A percentile compares a stretch with the other conserved stretches of the same genome.
Conservation (phyloP, 2,888 invertebrate genomes). For the Chironomus riparius region DNA sequence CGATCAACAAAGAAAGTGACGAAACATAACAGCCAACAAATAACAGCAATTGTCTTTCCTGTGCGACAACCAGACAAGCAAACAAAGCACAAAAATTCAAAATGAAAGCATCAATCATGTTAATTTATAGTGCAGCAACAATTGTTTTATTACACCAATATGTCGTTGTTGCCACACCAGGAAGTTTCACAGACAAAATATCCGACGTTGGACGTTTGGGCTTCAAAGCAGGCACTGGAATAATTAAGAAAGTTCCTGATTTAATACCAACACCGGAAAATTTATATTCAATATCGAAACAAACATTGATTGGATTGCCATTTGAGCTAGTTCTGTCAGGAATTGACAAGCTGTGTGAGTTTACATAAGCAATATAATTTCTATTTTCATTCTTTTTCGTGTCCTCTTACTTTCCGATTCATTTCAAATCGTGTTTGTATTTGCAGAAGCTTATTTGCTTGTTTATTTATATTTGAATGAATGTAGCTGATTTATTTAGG, state of each 20-base stretch:
- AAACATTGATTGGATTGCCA: conserved; percentile 28
- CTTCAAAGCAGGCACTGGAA: background rate
- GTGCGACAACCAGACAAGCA: background rate
- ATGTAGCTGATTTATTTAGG: no score
- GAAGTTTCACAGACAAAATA: background rate
- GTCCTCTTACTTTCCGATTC: background rate
- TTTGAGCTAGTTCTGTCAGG: conserved; percentile 20
- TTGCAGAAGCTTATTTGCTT: background rate
- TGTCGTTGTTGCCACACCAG: background rate
- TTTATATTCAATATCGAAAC: conserved; percentile 27
- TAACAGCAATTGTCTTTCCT: background rate
- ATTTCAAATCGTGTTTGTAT: background rate
- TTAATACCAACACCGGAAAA: conserved; percentile 27
- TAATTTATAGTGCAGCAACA: conserved; percentile 8
- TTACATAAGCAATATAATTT: background rate
- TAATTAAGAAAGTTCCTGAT: conserved; percentile 4
- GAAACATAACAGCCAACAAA: background rate
- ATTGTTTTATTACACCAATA: background rate
- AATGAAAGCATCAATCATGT: conserved; percentile 22
- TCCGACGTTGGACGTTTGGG: conserved; percentile 4
- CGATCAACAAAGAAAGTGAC: no score
- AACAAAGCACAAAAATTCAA: background rate
- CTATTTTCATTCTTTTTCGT: background rate
- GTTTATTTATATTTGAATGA: no score
- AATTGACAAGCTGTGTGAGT: conserved; percentile 26